These are phyloP conservation scores for Lynx canadensis DNA, from an alignment of 2,113 vertebrate genomes.

Conservation along the genomic window DNA sequence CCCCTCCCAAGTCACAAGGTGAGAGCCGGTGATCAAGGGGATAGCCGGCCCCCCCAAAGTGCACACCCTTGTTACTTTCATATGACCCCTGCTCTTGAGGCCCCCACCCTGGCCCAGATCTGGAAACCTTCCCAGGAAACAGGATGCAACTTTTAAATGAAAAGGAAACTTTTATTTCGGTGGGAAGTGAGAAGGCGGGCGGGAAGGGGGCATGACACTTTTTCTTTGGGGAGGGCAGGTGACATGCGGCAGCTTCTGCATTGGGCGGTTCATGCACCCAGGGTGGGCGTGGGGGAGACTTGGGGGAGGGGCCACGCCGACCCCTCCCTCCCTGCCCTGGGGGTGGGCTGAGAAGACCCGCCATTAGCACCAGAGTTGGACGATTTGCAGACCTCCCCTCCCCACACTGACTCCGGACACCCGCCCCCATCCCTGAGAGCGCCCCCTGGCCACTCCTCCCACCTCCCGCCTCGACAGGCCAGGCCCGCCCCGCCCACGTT, in stretches of 20 bases:
- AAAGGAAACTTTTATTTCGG: constrained; percentile 75
- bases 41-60: neutral
- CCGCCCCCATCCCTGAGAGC: constrained; percentile 81
- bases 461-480: constrained; percentile 31
- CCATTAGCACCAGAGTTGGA: constrained; percentile 82
- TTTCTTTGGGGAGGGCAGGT: constrained; percentile 48
- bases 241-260: constrained; percentile 81
- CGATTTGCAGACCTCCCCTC: constrained; percentile 79
- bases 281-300: constrained; percentile 76
- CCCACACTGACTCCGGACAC: constrained; percentile 69
- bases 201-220: constrained; percentile 65
- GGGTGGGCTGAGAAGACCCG: constrained; percentile 77
- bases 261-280: constrained; percentile 81
- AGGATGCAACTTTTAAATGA: constrained; percentile 58
- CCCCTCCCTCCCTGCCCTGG: constrained; percentile 76
- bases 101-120: too few species aligned
- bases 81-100: neutral
- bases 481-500: constrained; percentile 67
- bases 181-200: neutral
- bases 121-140: neutral
- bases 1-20: too few species aligned
- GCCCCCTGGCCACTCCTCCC: constrained; percentile 49
- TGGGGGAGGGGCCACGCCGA: constrained; percentile 55
- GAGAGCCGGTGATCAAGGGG: neutral
- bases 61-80: neutral